These are phyloP conservation scores for Ennomos erosarius DNA, from an alignment of 2,888 invertebrate genomes.

Conservation along the genomic window DNA sequence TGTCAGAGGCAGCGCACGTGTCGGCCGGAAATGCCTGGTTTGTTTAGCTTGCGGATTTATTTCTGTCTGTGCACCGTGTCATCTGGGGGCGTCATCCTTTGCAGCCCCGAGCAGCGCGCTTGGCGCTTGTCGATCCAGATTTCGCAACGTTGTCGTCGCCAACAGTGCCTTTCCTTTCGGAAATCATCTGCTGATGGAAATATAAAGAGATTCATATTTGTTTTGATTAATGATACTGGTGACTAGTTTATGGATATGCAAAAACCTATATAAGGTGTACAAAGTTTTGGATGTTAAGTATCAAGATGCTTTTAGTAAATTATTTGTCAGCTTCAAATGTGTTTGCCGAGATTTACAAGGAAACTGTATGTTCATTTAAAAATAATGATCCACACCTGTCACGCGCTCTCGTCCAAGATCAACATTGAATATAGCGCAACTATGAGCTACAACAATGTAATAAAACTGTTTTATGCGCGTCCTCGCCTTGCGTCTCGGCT, in stretches of 20 bases:
- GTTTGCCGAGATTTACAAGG: constrained; percentile 36
- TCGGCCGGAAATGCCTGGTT: constrained; percentile 78
- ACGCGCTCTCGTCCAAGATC: constrained; percentile 61
- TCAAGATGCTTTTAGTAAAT: neutral
- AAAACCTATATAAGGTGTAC: too few relatives aligned
- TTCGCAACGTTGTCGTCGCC: constrained; percentile 62
- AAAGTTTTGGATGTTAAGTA: too few relatives aligned
- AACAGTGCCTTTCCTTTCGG: constrained; percentile 31
- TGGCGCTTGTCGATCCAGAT: constrained; percentile 69
- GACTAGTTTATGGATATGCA: too few relatives aligned
- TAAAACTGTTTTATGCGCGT: constrained; percentile 43
- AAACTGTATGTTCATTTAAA: constrained; percentile 42
- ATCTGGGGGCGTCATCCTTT: constrained; percentile 78
- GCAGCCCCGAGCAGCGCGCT: constrained; percentile 59
- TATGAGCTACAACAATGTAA: constrained; percentile 51
- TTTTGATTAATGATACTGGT: constrained; percentile 21
- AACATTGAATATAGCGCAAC: constrained; percentile 57
- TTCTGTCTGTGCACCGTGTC: constrained; percentile 73
- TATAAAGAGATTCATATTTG: constrained; percentile 45
- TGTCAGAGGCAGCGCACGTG: constrained; percentile 65
- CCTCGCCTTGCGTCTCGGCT: constrained; percentile 39
- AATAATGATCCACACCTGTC: constrained; percentile 62
- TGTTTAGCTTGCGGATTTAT: constrained; percentile 82
- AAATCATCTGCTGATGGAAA: constrained; percentile 62
- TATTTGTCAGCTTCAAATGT: constrained; percentile 4